Percentiles rank a stretch among this genome's conserved stretches.
Evolutionary conservation across 2,797 vertebrate genomes (phyloP).

Genomic region (Manis crassicaudata): DNA sequence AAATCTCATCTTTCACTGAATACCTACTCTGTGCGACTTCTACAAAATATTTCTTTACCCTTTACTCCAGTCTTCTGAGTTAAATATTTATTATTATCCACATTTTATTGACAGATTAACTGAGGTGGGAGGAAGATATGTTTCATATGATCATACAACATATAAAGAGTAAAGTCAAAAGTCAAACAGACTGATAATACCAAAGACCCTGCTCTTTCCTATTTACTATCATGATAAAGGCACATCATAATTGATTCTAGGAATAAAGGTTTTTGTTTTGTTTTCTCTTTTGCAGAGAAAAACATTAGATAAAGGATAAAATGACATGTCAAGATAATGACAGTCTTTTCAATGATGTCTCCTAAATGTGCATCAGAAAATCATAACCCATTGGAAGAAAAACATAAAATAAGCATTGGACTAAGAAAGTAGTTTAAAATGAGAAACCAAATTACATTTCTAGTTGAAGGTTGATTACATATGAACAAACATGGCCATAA

Average conservation of each 20-base stretch:
- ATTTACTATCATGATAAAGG: background rate
- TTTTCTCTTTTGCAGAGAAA: conserved; percentile 19
- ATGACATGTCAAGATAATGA: background rate
- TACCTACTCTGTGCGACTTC: background rate
- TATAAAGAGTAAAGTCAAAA: background rate
- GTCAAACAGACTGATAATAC: background rate
- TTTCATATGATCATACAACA: background rate
- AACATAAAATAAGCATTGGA: background rate
- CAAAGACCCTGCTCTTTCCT: background rate
- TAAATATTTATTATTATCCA: background rate
- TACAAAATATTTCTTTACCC: conserved; percentile 13
- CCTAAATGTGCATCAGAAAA: conserved; percentile 30
- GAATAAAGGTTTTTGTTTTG: background rate
- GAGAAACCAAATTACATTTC: background rate
- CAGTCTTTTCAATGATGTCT: background rate
- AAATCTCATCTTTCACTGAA: background rate
- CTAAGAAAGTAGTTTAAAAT: conserved; percentile 1
- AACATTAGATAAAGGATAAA: background rate
- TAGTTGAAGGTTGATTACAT: background rate
- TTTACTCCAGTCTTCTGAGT: background rate
- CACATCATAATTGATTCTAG: background rate
- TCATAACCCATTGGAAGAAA: background rate
- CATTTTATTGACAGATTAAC: conserved; percentile 4
- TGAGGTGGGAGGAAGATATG: background rate
- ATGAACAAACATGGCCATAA: background rate